Conservation (phyloP, 37 sponge, comb jelly and placozoan genomes). For the Crambe crambe region DNA sequence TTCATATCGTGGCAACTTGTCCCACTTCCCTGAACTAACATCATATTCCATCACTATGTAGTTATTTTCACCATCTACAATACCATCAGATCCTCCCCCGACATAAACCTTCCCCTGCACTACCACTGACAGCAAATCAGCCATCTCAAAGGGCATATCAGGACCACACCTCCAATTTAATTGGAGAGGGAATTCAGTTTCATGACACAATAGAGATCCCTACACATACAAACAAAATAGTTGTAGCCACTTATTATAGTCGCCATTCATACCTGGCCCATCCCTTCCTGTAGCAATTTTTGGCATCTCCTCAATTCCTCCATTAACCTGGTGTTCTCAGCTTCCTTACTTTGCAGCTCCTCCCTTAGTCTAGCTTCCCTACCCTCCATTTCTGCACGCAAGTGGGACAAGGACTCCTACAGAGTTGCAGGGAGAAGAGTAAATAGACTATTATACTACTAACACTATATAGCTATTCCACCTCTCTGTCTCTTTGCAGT, state of each 20-base stretch:
- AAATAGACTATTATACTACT: background rate
- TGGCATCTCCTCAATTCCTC: background rate
- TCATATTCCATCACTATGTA: background rate
- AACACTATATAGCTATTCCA: background rate
- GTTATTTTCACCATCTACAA: background rate
- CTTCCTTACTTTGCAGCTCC: background rate
- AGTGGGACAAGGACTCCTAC: background rate
- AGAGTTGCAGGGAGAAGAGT: too few species aligned
- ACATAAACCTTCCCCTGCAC: constrained; percentile 1
- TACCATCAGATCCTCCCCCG: background rate
- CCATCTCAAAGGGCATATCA: background rate
- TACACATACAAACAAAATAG: background rate
- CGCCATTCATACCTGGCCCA: background rate
- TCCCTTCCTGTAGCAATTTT: background rate
- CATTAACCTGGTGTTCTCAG: background rate
- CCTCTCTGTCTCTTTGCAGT: background rate
- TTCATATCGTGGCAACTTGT: background rate
- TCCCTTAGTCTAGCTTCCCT: background rate
- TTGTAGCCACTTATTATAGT: background rate
- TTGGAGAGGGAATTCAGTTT: background rate
- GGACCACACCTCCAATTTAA: background rate
- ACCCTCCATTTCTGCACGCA: background rate
- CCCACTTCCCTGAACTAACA: background rate
- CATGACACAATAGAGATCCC: background rate
- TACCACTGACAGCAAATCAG: background rate